Percentiles rank a stretch among this genome's conserved stretches.
Evolutionary conservation across 92 coral and sea anemone species (phyloP).

Genomic region (Meandrina meandrites): DNA sequence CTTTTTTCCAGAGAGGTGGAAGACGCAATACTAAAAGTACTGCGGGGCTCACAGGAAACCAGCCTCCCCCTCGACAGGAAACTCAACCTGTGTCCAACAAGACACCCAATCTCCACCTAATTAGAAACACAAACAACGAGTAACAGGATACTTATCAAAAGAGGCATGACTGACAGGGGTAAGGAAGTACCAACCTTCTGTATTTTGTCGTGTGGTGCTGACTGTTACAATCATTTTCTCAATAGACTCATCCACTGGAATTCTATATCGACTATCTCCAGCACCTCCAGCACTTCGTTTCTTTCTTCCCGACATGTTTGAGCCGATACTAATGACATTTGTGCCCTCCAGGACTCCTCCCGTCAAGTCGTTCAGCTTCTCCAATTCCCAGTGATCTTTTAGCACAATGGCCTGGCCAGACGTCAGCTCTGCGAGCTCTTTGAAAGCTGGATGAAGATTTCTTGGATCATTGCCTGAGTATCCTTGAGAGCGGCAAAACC

Average conservation of each 20-base stretch:
- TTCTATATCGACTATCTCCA: conserved; percentile 27
- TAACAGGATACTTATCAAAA: background rate
- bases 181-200: conserved; percentile 4
- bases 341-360: conserved; percentile 80
- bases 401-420: conserved; percentile 72
- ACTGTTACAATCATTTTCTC: conserved; percentile 70
- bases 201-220: conserved; percentile 22
- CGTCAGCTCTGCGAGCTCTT: conserved; percentile 71
- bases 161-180: background rate
- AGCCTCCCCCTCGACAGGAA: too few relatives aligned
- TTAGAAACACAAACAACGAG: background rate
- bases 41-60: too few relatives aligned
- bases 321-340: conserved; percentile 66
- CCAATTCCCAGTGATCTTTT: conserved; percentile 55
- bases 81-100: background rate
- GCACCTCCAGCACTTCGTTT: conserved; percentile 53
- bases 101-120: background rate
- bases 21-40: too few relatives aligned
- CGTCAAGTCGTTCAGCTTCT: conserved; percentile 65
- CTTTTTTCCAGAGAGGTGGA: too few relatives aligned
- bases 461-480: background rate
- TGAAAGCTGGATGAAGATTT: conserved; percentile 57
- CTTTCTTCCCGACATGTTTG: conserved; percentile 59
- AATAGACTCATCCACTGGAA: conserved; percentile 83
- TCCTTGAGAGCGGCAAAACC: conserved; percentile 10